A percentile compares a stretch with the other conserved stretches of the same genome.
Evolutionary conservation across 2,113 vertebrate species (phyloP).

Genomic region (Nothoprocta perdicaria): DNA sequence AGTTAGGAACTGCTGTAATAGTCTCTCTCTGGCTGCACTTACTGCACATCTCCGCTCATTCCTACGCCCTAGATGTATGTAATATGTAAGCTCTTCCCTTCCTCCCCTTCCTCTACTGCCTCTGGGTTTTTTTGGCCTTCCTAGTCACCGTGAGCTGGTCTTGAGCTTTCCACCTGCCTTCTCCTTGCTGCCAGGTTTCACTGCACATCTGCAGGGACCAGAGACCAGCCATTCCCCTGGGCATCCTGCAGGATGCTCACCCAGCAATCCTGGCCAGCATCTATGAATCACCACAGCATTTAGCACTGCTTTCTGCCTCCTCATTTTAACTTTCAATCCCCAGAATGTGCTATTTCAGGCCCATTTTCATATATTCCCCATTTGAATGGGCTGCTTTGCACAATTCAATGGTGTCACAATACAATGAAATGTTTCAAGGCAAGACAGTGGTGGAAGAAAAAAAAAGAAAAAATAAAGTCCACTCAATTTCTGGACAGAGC

Average conservation of each 20-base stretch:
- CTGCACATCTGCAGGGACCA: background rate
- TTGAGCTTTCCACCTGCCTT: background rate
- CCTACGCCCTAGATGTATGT: background rate
- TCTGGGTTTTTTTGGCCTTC: background rate
- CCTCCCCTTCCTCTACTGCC: background rate
- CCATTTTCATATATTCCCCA: background rate
- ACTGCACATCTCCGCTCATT: fast-evolving
- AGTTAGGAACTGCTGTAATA: background rate
- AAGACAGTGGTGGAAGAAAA: background rate
- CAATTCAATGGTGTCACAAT: background rate
- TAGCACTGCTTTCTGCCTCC: background rate
- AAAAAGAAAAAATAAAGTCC: background rate
- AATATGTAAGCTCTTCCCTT: background rate
- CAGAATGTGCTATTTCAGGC: background rate
- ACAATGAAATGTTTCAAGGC: background rate
- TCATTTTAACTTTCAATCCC: background rate
- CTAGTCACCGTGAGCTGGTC: background rate
- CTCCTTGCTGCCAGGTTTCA: background rate
- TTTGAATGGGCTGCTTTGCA: background rate
- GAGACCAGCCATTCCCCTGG: fast-evolving
- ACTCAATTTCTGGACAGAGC: background rate
- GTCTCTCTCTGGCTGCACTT: background rate
- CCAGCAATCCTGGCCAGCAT: background rate
- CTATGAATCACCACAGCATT: background rate
- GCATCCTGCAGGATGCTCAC: background rate